Evolutionary conservation across 1,140 invertebrate species (phyloP), one percentile per base, ranked within the genome.

Genomic region (Adelges cooleyi): DNA sequence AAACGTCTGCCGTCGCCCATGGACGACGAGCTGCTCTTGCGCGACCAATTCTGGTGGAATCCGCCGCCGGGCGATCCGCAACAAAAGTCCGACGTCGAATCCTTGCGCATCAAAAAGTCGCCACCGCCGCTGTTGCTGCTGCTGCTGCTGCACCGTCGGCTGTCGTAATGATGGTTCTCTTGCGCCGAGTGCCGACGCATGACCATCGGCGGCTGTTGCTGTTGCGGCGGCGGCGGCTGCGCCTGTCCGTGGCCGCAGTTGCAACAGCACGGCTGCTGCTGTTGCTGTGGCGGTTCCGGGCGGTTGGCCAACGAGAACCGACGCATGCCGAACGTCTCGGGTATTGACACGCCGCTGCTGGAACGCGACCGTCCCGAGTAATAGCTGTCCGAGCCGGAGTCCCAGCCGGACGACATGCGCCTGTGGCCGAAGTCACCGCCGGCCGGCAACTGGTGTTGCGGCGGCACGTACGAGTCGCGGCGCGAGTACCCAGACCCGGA

Each of bases 401-500:
- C 74, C 25, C 73, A 76, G 48, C 71, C 72, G 73, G 8, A 76
- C 75, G 65, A 77, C 75, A 72, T 75, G 72, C 25, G 74, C 71
- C 54, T 74, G 51, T 44, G 73, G 4, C 74, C 25, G 42, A 20
- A 62, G 4, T 62, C 56, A 11, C 73, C 2, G 75, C 71, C 11
- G 77, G 69, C 46, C 71, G 74, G n/a, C 71, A 71, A 69, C 76
- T 27, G 72, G 80, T 71, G 62, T 77, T 79, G 65, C 18, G 51
- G 51, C 18, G 42, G 25, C 9, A 62, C 17, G 56, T 62, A 62
- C 25, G 56, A 46, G 10, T 62, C 80, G 77, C 0, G 80, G 29
- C 83, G 72, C 25, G 80, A 80, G 69, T 79, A 81, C 3, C 77
- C 76, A 17, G 83, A 85, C 68, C 80, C 73, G 17, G 80, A 71